phyloP scores from a whole-genome alignment of 2,797 vertebrate genomes.

The Danio choprae region DNA sequence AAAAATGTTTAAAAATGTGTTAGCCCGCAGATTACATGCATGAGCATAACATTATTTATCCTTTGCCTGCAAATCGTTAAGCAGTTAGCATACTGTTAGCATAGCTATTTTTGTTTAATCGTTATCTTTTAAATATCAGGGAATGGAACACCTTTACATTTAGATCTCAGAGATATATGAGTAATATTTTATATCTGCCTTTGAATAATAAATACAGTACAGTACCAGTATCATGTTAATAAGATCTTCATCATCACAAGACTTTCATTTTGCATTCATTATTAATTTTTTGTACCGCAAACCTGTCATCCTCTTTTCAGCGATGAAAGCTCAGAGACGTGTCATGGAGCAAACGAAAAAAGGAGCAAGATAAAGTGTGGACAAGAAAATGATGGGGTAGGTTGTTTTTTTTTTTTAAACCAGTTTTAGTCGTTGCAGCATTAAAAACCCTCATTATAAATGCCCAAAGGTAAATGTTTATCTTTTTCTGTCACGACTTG shows the following conservation, averaged over 20 bases:
- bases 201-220: neutral
- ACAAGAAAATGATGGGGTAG: constrained; percentile 72
- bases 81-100: neutral
- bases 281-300: neutral
- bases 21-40: neutral
- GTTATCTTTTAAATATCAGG: neutral
- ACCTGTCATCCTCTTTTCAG: constrained; percentile 45
- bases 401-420: constrained; percentile 8
- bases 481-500: too few relatives aligned
- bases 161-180: neutral
- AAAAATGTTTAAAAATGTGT: too few relatives aligned
- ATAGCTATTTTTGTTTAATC: neutral
- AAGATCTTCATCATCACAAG: too few relatives aligned
- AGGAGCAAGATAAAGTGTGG: constrained; percentile 76
- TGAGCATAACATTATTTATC: neutral
- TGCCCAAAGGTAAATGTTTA: neutral
- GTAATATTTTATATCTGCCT: neutral
- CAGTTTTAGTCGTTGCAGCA: neutral
- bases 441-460: neutral
- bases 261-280: neutral
- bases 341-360: constrained; percentile 72
- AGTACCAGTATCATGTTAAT: too few relatives aligned
- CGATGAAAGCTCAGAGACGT: constrained; percentile 76
- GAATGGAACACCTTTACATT: neutral
- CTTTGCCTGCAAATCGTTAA: neutral